Percentiles rank a stretch among this genome's conserved stretches.
phyloP scores from a whole-genome alignment of 1,140 invertebrate species.

The Kradibia gibbosae region DNA sequence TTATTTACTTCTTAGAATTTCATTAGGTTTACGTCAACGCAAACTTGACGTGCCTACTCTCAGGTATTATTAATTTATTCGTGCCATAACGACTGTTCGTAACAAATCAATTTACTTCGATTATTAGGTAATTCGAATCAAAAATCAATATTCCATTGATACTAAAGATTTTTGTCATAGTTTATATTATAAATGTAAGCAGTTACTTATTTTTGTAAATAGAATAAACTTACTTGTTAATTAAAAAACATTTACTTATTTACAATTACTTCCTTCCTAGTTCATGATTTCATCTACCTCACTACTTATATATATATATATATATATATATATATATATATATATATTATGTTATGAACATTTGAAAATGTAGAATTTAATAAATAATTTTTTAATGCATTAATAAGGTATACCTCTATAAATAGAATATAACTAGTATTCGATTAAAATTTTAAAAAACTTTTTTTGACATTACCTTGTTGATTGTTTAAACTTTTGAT shows the following conservation, averaged over 20 bases:
- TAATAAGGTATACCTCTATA: no score
- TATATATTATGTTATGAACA: no score
- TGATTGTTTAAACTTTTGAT: no score
- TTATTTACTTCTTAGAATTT: constrained; percentile 31
- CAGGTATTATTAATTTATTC: constrained; percentile 37
- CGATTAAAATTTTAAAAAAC: no score
- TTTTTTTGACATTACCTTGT: no score
- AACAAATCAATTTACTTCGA: not conserved
- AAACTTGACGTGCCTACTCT: constrained; percentile 25
- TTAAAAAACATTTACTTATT: not conserved
- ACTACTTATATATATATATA: no score
- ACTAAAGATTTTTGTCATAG: constrained; percentile 28
- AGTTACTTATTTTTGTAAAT: constrained; percentile 2
- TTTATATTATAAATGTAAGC: not conserved
- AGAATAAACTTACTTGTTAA: constrained; percentile 29
- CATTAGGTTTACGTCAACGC: not conserved
- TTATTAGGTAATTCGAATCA: constrained; percentile 22
- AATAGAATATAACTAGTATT: no score
- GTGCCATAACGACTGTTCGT: constrained; percentile 49
- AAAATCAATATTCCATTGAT: constrained; percentile 14
- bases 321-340: no score
- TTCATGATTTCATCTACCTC: not conserved
- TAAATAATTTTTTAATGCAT: no score
- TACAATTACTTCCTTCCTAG: not conserved
- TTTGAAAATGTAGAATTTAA: no score